phyloP scores from a whole-genome alignment of 2,113 vertebrate species.

The Tonatia bakeri region DNA sequence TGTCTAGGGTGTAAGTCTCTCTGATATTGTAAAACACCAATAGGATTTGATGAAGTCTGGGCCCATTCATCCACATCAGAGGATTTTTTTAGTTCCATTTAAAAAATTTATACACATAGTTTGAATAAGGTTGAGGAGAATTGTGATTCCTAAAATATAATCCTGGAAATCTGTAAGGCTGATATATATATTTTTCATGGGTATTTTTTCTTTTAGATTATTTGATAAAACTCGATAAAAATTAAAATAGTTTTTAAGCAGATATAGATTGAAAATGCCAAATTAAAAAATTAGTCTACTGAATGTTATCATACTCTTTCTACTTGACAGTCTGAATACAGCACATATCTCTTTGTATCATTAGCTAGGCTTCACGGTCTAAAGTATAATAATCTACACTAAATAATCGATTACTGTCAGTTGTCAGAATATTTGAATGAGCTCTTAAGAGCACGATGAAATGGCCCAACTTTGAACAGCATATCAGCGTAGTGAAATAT shows the following conservation, averaged over 20 bases:
- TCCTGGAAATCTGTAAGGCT: background rate
- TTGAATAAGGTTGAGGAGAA: background rate
- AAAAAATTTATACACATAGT: background rate
- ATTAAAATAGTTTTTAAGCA: background rate
- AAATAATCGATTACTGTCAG: slow-evolving; percentile 66
- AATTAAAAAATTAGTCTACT: background rate
- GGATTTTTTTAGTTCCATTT: background rate
- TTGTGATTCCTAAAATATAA: background rate
- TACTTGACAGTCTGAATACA: background rate
- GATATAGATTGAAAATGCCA: background rate
- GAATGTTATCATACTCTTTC: background rate
- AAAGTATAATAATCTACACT: slow-evolving; percentile 62
- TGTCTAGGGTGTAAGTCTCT: background rate
- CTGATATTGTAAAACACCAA: background rate
- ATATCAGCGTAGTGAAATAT: background rate
- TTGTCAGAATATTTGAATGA: slow-evolving; percentile 65
- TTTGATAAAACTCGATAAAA: background rate
- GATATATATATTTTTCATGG: background rate
- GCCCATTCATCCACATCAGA: background rate
- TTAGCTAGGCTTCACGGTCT: slow-evolving; percentile 57
- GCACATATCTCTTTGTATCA: slow-evolving; percentile 49
- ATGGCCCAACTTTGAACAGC: slow-evolving; percentile 31
- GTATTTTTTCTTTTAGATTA: background rate
- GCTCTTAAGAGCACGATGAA: slow-evolving; percentile 27
- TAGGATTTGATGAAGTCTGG: background rate